Conservation (phyloP, 1,140 invertebrate genomes). For the Aphidius ervi region DNA sequence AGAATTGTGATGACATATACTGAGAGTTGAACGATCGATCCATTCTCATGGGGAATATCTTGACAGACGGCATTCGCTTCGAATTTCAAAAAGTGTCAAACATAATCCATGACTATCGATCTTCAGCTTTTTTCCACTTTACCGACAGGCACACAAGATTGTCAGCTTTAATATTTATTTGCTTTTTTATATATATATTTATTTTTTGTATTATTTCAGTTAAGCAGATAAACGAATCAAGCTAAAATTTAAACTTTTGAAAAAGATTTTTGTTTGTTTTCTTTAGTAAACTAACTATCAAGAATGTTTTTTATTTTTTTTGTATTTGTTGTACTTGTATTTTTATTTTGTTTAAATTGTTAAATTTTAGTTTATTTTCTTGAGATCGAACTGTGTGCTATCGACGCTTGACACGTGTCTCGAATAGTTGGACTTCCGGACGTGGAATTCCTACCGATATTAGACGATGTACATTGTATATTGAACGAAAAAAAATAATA, state of each 20-base stretch:
- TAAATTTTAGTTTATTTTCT: background rate
- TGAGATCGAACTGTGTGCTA: background rate
- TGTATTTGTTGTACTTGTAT: too few relatives aligned
- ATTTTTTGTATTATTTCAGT: conserved; percentile 1
- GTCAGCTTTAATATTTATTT: background rate
- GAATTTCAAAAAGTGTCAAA: background rate
- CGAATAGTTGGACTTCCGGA: conserved; percentile 6
- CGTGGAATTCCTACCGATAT: background rate
- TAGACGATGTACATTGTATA: background rate
- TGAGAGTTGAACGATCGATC: background rate
- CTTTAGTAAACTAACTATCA: too few relatives aligned
- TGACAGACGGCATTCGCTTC: conserved; percentile 7
- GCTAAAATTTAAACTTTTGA: background rate
- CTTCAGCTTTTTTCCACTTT: background rate
- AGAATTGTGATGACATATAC: too few relatives aligned
- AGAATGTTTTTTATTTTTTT: background rate
- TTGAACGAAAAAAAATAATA: conserved; percentile 3
- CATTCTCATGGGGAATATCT: conserved; percentile 7
- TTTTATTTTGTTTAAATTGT: background rate
- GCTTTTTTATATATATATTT: background rate
- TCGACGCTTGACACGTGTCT: conserved; percentile 1
- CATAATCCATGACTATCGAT: conserved; percentile 11
- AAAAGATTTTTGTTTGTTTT: background rate
- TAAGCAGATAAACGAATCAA: background rate
- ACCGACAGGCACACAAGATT: too few relatives aligned